Base-by-base conservation (phyloP, 1,140 invertebrate genomes). In the Sinonovacula constricta region DNA sequence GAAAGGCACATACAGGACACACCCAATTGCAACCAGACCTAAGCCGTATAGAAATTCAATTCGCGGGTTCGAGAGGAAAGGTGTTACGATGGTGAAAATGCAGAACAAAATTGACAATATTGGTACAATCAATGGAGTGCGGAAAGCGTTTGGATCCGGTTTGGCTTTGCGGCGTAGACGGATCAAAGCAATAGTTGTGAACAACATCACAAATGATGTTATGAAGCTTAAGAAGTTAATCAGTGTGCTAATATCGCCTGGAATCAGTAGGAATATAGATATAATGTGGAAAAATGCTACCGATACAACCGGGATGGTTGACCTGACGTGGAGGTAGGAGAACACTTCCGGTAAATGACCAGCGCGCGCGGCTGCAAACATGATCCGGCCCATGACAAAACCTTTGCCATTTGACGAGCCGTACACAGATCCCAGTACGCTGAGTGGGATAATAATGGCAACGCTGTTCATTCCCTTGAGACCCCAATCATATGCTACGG, bases 401-500 rank as follows among this genome's bases (percentile, higher is more conserved):
- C 45, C 14, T 10, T 33, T 51, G 1, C 71, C 60, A 39, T 74
- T 74, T 36, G 31, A 51, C 10, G 71, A 12, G 3, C 71, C 71
- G 31, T 74, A 74, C 1, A 74, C 57, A 15, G 71, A 74, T 10
- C 49, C 31, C 33, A 74, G 30, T 22, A 65, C 71, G 31, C 71
- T 33, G n/a, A 74, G 34, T 0, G 57, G 71, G 10, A 74, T 51
- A 15, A 65, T n/a, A n/a, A 62, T 36, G 3, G 57, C 71, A 3
- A 31, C 71, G 12, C 39, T n/a, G 14, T 15, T 28, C 14, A 74
- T 33, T 28, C 14, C 34, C 15, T 74, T 65, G 26, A 74, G 33
- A 3, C 59, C 57, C 71, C 71, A 74, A 36, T 63, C 94, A 87
- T 99, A 97, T 18, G 92, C 92, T 7, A 92, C 91, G 30, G 92